phyloP scores from a whole-genome alignment of 2,797 vertebrate genomes.

The Trachurus trachurus region DNA sequence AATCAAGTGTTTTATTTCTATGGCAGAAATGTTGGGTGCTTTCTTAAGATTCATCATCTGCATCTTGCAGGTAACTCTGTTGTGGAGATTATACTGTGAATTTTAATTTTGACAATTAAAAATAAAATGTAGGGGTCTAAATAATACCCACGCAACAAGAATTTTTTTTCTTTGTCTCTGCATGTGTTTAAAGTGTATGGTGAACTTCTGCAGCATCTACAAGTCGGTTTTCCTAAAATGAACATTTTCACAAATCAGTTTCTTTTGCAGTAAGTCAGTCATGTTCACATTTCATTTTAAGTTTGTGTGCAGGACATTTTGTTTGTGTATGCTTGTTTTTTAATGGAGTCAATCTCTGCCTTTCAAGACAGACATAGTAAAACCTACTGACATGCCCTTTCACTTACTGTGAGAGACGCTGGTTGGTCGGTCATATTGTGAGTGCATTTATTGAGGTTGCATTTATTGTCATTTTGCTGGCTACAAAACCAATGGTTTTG shows the following conservation, averaged over 20 bases:
- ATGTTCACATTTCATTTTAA: conserved; percentile 7
- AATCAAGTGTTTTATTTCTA: conserved; percentile 50
- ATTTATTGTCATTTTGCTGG: no score
- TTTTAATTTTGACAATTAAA: conserved; percentile 53
- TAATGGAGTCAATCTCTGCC: no score
- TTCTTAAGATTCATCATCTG: conserved; percentile 54
- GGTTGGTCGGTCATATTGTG: no score
- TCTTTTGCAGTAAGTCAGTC: neutral
- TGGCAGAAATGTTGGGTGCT: conserved; percentile 54
- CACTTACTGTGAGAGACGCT: no score
- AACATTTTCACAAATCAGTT: conserved; percentile 11
- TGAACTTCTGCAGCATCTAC: conserved; percentile 7
- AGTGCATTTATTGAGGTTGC: no score
- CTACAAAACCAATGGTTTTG: no score
- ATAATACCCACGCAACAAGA: conserved; percentile 17
- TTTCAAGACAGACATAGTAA: no score
- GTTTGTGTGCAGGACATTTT: conserved; percentile 22
- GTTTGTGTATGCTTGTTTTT: neutral
- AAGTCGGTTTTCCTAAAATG: conserved; percentile 27
- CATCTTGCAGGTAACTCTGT: conserved; percentile 50
- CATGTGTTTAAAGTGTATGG: conserved; percentile 33
- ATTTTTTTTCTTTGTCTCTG: conserved; percentile 24
- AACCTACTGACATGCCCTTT: no score
- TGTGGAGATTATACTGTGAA: conserved; percentile 72
- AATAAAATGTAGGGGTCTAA: conserved; percentile 59